phyloP scores from a whole-genome alignment of 2,888 invertebrate species.

The Gymnoscelis rufifasciata region DNA sequence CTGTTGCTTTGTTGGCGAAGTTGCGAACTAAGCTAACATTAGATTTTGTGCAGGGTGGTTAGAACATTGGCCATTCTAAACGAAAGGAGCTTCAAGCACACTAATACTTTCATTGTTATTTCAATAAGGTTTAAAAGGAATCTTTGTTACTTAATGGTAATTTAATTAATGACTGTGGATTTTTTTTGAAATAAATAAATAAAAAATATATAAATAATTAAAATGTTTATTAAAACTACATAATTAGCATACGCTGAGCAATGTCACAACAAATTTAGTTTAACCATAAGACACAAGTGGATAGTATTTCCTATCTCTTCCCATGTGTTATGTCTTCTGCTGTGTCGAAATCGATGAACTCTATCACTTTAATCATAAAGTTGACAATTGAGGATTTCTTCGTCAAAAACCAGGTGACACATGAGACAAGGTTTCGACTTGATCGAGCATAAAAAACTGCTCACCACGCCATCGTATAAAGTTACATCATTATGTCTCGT shows the following conservation, averaged over 20 bases:
- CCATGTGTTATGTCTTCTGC: slow-evolving; percentile 45
- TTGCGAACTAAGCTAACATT: slow-evolving; percentile 38
- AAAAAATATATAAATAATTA: no score
- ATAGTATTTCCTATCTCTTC: slow-evolving; percentile 37
- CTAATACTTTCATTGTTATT: no score
- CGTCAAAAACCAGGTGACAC: slow-evolving; percentile 55
- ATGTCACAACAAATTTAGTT: slow-evolving; percentile 41
- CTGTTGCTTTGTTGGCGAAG: slow-evolving; percentile 65
- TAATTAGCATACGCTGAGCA: no score
- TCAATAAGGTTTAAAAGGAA: no score
- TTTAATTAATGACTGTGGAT: no score
- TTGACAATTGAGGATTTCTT: slow-evolving; percentile 18
- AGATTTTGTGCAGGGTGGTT: slow-evolving; percentile 21
- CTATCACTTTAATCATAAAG: slow-evolving; percentile 33
- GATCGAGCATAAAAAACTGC: slow-evolving; percentile 69
- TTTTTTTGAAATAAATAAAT: background rate
- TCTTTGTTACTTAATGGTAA: no score
- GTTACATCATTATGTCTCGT: slow-evolving; percentile 43
- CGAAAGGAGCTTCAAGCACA: slow-evolving; percentile 5
- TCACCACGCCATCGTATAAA: slow-evolving; percentile 58
- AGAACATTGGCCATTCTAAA: slow-evolving; percentile 19
- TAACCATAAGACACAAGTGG: slow-evolving; percentile 54
- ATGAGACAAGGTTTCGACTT: slow-evolving; percentile 65
- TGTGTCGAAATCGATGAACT: slow-evolving; percentile 29
- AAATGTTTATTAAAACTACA: no score